Conservation (phyloP, 2,113 vertebrate species). For the Circaetus gallicus region DNA sequence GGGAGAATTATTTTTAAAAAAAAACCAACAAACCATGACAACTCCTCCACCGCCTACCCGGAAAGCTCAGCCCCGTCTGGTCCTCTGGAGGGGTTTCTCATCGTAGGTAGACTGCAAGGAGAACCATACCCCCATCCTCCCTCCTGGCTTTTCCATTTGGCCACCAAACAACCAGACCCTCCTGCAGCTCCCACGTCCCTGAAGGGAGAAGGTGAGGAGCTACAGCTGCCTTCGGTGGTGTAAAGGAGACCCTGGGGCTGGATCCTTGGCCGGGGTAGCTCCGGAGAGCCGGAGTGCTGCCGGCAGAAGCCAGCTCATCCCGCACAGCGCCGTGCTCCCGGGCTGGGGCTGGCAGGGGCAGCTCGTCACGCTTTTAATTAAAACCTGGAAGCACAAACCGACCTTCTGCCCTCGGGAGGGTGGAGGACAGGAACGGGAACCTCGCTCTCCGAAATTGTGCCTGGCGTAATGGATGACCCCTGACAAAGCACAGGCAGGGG, state of each 20-base stretch:
- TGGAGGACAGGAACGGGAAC: not conserved
- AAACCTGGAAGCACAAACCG: not conserved
- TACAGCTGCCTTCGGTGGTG: not conserved
- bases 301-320: not conserved
- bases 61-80: slow-evolving; percentile 12
- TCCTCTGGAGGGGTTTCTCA: not conserved
- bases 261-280: not conserved
- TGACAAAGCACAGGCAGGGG: not conserved
- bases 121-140: not conserved
- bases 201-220: not conserved
- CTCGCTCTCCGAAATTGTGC: rapidly evolving
- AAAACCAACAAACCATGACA: not conserved
- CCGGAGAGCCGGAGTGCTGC: not conserved
- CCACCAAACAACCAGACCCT: not conserved
- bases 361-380: not conserved
- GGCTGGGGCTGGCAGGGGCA: not conserved
- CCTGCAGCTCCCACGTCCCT: not conserved
- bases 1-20: not conserved
- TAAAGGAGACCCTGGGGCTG: not conserved
- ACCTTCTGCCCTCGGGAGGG: not conserved
- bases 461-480: not conserved
- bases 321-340: rapidly evolving
- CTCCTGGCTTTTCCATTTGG: not conserved
- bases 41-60: not conserved
- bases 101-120: not conserved